These are phyloP conservation scores for Coturnix japonica DNA, from an alignment of 2,113 vertebrate genomes.

Conservation along the genomic window DNA sequence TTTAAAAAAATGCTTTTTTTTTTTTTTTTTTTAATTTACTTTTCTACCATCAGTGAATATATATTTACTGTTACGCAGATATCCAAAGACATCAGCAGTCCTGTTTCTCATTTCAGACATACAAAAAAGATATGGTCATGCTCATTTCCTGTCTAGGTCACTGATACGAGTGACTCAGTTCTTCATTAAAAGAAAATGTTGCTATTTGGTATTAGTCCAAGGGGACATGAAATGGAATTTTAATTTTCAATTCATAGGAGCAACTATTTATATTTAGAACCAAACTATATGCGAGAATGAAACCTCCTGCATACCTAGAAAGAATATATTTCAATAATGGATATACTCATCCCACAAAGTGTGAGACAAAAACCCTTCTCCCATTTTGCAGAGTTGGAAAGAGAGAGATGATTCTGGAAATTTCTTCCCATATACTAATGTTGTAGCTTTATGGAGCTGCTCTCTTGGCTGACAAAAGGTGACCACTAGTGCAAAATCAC, in stretches of 20 bases:
- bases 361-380: neutral
- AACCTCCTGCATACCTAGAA: neutral
- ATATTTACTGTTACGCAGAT: neutral
- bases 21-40: neutral
- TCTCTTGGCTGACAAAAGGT: neutral
- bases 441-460: neutral
- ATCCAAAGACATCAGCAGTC: neutral
- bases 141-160: neutral
- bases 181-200: neutral
- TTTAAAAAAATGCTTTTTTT: neutral
- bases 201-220: neutral
- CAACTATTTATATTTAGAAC: neutral
- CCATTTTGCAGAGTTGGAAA: neutral
- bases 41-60: neutral
- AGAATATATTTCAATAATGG: neutral
- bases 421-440: neutral
- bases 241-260: neutral
- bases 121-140: neutral
- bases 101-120: neutral
- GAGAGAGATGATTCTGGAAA: neutral
- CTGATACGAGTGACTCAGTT: neutral
- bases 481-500: neutral
- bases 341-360: neutral
- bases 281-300: neutral
- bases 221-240: neutral